Base-by-base conservation (phyloP, 2,113 vertebrate genomes). In the Mobula birostris region DNA sequence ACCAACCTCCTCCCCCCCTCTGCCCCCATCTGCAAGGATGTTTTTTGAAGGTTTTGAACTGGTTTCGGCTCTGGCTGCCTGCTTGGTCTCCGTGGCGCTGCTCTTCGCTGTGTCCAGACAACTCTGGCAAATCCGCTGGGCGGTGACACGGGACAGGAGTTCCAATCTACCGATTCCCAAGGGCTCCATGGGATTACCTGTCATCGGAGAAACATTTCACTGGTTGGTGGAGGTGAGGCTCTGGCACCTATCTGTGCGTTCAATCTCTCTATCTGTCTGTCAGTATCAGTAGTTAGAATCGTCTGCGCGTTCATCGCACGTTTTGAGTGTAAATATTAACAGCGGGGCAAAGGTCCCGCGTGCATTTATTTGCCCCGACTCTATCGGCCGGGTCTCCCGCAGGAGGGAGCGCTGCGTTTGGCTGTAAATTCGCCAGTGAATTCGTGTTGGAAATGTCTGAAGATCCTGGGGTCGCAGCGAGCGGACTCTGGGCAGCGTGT, bases 191-290 rank as follows among this genome's bases (percentile, higher is more conserved):
- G 99, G 99, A 95, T 99, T 99, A 97, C 99, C 99, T 94, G 96
- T 99, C 96, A 97, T 99, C 96, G 99, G 99, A 95, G 99, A 99
- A 96, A 99, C 98, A 94, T 99, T 98, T 97, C 99, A 99, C 97
- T 99, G 99, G 99, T 96, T 99, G 94, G 96, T 99, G 91, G 98
- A 99, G 98, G 98, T 99, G 98, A 98, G 98, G 11, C 15, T 2
- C 24, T 2, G 11, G 3, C 82, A 85, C 56, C 82, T 24, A 58
- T 19, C 48, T 79, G n/a, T n/a, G 9, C 11, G n/a, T 32, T 79
- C 77, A 32, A 12, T 79, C 76, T 78, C 27, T 32, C 29, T 9
- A 3, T 82, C 17, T 40, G 14, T 80, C 79, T 48, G 4, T 48
- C 79, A 48, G 48, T 48, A 48, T 48, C 48, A 48, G 48, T 48